Evolutionary conservation across 2,888 invertebrate species (phyloP).

Genomic region (Lamellibrachia columna): DNA sequence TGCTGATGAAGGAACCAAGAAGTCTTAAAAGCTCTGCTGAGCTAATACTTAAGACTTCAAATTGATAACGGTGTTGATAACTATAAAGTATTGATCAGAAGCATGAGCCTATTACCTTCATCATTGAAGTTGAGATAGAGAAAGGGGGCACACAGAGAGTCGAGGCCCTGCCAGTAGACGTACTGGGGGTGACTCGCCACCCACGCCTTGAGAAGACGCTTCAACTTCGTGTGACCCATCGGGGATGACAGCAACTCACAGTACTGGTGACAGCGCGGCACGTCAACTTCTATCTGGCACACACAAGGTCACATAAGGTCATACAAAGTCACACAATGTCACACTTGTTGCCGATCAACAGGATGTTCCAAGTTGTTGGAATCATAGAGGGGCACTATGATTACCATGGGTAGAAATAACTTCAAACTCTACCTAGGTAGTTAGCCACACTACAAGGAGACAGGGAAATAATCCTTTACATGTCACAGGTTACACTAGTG

Average conservation of each 20-base stretch:
- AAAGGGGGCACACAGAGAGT: constrained; percentile 97
- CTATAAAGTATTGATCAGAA: neutral
- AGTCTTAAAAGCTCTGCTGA: no score
- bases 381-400: neutral
- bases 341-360: neutral
- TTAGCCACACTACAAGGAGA: no score
- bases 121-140: constrained; percentile 95
- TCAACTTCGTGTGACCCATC: constrained; percentile 87
- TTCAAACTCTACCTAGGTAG: no score
- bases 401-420: no score
- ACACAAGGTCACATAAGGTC: constrained; percentile 35
- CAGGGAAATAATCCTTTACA: no score
- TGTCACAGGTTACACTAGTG: no score
- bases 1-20: no score
- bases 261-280: constrained; percentile 98
- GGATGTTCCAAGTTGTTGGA: neutral
- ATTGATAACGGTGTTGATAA: no score
- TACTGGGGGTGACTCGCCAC: constrained; percentile 91
- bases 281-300: constrained; percentile 93
- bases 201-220: constrained; percentile 93
- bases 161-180: constrained; percentile 99
- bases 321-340: neutral
- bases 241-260: constrained; percentile 94
- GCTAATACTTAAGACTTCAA: no score
- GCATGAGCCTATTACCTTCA: constrained; percentile 75